These are phyloP conservation scores for Synanceia verrucosa DNA, from an alignment of 2,797 vertebrate genomes.

Conservation along the genomic window DNA sequence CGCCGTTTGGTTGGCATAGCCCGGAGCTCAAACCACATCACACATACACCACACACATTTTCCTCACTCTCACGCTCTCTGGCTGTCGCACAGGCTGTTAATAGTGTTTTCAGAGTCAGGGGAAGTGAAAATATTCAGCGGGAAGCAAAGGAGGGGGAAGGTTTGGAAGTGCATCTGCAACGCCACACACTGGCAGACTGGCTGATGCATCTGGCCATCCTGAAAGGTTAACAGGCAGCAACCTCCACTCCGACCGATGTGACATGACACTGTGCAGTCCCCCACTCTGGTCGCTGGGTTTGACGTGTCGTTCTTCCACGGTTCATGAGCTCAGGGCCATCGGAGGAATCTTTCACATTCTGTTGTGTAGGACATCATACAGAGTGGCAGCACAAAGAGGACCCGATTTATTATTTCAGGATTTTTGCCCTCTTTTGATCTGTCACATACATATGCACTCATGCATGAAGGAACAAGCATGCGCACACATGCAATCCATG, in stretches of 20 bases:
- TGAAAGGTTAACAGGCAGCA: constrained; percentile 72
- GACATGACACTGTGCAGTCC: constrained; percentile 65
- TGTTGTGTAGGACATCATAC: constrained; percentile 46
- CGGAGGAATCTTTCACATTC: constrained; percentile 37
- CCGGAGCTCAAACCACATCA: constrained; percentile 64
- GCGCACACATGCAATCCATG: constrained; percentile 7
- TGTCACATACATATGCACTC: constrained; percentile 10
- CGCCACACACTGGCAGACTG: constrained; percentile 36
- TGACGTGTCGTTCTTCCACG: constrained; percentile 50
- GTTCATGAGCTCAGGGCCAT: constrained; percentile 31
- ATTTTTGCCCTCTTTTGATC: constrained; percentile 51
- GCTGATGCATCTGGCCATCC: constrained; percentile 56
- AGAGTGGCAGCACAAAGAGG: constrained; percentile 52
- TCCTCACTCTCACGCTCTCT: constrained; percentile 33
- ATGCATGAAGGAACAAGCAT: not conserved
- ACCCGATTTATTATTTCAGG: constrained; percentile 50
- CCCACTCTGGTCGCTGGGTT: constrained; percentile 18
- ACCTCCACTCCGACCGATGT: constrained; percentile 44
- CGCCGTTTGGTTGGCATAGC: constrained; percentile 48
- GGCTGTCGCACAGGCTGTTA: constrained; percentile 58
- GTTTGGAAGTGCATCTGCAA: constrained; percentile 18
- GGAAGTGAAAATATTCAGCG: constrained; percentile 71
- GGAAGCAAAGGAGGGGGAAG: constrained; percentile 5
- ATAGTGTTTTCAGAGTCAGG: constrained; percentile 63
- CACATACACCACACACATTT: constrained; percentile 42